Evolutionary conservation across 2,113 vertebrate genomes (phyloP).

Genomic region (Leptosomus discolor): DNA sequence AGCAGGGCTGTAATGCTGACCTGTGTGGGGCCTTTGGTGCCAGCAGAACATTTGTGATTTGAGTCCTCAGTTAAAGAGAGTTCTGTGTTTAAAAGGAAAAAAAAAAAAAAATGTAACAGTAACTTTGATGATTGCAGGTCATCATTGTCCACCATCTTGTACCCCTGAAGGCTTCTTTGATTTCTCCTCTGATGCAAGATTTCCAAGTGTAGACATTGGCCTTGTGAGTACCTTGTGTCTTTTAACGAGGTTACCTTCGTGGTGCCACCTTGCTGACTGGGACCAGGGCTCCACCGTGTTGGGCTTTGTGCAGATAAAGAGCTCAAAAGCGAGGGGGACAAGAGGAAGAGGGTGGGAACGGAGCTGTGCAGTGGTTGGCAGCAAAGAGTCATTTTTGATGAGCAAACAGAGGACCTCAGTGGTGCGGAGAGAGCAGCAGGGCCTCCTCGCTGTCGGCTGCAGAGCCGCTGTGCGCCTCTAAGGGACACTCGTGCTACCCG

Average conservation of each 20-base stretch:
- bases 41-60: background rate
- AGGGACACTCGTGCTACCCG: accelerated
- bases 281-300: background rate
- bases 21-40: background rate
- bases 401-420: background rate
- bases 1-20: background rate
- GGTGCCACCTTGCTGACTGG: background rate
- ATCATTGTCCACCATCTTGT: accelerated
- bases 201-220: background rate
- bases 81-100: background rate
- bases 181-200: background rate
- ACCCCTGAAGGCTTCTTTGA: background rate
- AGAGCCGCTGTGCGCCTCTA: accelerated
- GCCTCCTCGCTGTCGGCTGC: background rate
- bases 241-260: background rate
- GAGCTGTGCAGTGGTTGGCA: no score
- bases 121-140: background rate
- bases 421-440: background rate
- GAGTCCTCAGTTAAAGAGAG: background rate
- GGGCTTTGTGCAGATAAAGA: background rate
- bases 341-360: background rate
- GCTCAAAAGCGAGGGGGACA: background rate
- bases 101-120: no score
- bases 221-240: background rate
- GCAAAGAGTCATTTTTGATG: background rate